These are phyloP conservation scores for Austrofundulus limnaeus DNA, from an alignment of 2,113 vertebrate species.

Conservation along the genomic window DNA sequence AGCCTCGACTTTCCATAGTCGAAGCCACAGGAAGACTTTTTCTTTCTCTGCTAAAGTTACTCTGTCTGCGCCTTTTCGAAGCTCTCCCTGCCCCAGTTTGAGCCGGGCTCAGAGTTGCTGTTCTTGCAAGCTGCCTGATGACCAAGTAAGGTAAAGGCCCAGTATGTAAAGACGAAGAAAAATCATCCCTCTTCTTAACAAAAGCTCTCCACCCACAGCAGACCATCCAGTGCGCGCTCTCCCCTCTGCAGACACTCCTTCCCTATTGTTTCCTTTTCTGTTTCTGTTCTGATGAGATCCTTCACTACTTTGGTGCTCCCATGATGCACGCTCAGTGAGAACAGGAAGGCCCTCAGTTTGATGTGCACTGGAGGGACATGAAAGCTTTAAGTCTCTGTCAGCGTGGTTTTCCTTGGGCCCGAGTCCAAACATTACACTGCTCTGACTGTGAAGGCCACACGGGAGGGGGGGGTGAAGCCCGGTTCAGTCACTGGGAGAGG, in stretches of 20 bases:
- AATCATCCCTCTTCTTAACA: conserved; percentile 65
- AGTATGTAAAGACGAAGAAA: conserved; percentile 54
- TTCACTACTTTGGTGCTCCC: conserved; percentile 46
- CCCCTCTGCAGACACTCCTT: conserved; percentile 53
- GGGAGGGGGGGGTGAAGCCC: conserved; percentile 61
- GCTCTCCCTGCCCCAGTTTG: conserved; percentile 48
- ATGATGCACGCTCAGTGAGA: conserved; percentile 28
- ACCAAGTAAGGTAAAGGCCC: conserved; percentile 79
- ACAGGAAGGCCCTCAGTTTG: conserved; percentile 52
- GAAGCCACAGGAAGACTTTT: conserved; percentile 62
- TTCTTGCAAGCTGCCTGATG: conserved; percentile 62
- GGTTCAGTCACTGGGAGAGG: conserved; percentile 74
- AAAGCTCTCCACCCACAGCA: conserved; percentile 72
- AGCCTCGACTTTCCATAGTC: conserved; percentile 69
- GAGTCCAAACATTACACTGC: conserved; percentile 64
- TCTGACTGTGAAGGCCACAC: conserved; percentile 55
- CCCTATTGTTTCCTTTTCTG: conserved; percentile 36
- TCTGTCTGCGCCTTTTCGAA: conserved; percentile 48
- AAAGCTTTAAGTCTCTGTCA: conserved; percentile 15
- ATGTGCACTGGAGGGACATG: conserved; percentile 22
- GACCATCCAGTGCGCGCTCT: conserved; percentile 29
- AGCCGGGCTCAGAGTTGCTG: conserved; percentile 58
- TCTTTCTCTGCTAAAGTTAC: conserved; percentile 64
- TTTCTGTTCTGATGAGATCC: conserved; percentile 36
- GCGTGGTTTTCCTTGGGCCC: conserved; percentile 45